A percentile compares a stretch with the other conserved stretches of the same genome.
Conservation (phyloP, 35 echinoderm and acorn worm genomes). For the Hemicentrotus pulcherrimus region DNA sequence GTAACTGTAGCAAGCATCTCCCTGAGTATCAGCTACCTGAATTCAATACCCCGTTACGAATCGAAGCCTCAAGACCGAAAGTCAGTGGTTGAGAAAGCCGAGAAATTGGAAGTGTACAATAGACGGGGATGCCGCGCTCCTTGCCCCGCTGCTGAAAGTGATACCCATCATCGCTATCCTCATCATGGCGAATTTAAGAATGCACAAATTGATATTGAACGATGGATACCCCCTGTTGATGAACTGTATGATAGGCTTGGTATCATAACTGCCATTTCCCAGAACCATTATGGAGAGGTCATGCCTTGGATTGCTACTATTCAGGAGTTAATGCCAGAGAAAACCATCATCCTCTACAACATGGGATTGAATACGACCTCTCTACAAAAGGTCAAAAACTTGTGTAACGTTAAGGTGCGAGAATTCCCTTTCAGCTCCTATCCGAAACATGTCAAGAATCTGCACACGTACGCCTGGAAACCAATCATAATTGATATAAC, state of each 20-base stretch:
- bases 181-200: too few species aligned
- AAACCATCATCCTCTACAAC: constrained; percentile 63
- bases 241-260: constrained; percentile 17
- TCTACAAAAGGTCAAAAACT: neutral
- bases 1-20: too few species aligned
- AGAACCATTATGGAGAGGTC: constrained; percentile 41
- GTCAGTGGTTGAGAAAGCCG: too few species aligned
- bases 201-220: constrained; percentile 36
- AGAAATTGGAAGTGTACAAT: too few species aligned
- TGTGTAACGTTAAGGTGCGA: constrained; percentile 48
- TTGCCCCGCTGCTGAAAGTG: too few species aligned
- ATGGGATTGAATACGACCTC: constrained; percentile 39
- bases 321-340: constrained; percentile 53
- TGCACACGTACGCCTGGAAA: constrained; percentile 53
- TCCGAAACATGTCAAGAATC: constrained; percentile 41
- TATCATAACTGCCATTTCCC: neutral
- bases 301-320: constrained; percentile 48
- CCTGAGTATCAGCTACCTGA: too few species aligned
- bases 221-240: constrained; percentile 22
- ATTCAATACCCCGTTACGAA: too few species aligned
- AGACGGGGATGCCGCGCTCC: too few species aligned
- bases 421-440: constrained; percentile 49
- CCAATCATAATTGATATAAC: constrained; percentile 59
- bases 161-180: too few species aligned
- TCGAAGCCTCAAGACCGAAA: too few species aligned